Conservation (phyloP, 2,113 vertebrate species). For the Diadophis punctatus region DNA sequence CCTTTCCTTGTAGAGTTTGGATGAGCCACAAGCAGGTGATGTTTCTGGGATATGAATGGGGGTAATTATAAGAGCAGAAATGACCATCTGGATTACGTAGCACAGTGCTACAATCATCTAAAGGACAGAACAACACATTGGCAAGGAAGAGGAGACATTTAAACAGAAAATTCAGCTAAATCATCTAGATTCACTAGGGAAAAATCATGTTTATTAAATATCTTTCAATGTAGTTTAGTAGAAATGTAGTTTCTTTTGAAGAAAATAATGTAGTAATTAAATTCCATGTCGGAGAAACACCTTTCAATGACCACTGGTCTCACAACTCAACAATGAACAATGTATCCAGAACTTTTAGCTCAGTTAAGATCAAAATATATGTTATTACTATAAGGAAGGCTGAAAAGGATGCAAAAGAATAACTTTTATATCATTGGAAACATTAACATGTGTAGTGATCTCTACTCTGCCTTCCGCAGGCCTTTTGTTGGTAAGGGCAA, state of each 20-base stretch:
- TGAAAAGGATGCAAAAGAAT: not conserved
- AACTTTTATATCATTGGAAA: not conserved
- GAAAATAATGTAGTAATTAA: slow-evolving; percentile 2
- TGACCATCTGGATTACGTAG: slow-evolving; percentile 48
- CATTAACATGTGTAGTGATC: not conserved
- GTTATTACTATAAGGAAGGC: not conserved
- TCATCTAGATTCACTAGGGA: not conserved
- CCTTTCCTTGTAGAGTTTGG: slow-evolving; percentile 49
- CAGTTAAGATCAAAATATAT: not conserved
- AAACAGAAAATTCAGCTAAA: not conserved
- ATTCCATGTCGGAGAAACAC: not conserved
- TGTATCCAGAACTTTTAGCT: not conserved
- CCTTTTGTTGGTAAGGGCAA: not conserved
- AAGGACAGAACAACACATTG: slow-evolving; percentile 28
- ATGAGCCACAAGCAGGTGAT: slow-evolving; percentile 63
- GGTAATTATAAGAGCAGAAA: slow-evolving; percentile 52
- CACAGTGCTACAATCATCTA: slow-evolving; percentile 61
- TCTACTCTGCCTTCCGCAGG: not conserved
- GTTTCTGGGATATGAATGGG: slow-evolving; percentile 49
- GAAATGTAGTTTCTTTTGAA: not conserved
- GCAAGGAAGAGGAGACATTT: slow-evolving; percentile 25
- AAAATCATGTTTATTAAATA: not conserved
- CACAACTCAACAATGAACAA: not conserved
- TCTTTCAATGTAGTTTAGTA: not conserved
- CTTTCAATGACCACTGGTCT: not conserved